phyloP scores from a whole-genome alignment of 2,888 invertebrate genomes.

The Drosophila quinaria region DNA sequence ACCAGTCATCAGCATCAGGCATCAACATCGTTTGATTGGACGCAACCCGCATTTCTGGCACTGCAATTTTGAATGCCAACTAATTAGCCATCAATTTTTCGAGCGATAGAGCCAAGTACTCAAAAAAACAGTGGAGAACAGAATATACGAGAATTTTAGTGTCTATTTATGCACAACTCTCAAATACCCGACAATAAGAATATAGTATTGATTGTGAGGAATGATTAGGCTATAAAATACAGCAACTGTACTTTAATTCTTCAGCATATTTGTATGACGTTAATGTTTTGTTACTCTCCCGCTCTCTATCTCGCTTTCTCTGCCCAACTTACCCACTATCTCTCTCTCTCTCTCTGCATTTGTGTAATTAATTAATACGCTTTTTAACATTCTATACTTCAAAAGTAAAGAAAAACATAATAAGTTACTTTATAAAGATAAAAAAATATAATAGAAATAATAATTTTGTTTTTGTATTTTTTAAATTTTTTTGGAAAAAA shows the following conservation, averaged over 20 bases:
- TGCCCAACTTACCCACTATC: not conserved
- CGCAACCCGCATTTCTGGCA: slow-evolving; percentile 36
- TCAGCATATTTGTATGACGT: not conserved
- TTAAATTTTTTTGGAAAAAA: too few species aligned
- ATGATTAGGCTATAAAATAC: not conserved
- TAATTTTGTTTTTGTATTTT: too few species aligned
- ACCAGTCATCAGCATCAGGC: slow-evolving; percentile 6
- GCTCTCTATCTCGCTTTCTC: not conserved
- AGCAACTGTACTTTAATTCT: not conserved
- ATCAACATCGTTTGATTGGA: slow-evolving; percentile 20
- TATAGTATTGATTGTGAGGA: not conserved
- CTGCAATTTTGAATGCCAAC: slow-evolving; percentile 48
- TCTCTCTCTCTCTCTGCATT: too few species aligned
- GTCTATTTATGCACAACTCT: not conserved
- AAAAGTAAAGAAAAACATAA: too few species aligned
- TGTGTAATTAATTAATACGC: too few species aligned
- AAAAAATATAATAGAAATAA: too few species aligned
- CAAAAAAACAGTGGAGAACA: not conserved
- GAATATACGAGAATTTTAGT: not conserved
- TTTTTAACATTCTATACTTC: too few species aligned
- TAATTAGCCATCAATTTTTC: slow-evolving; percentile 46
- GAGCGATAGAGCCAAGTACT: slow-evolving; percentile 25
- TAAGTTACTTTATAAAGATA: too few species aligned
- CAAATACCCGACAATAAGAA: slow-evolving; percentile 3
- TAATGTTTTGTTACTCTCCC: not conserved